Conservation (phyloP, 2,113 vertebrate species). For the Gambusia affinis region DNA sequence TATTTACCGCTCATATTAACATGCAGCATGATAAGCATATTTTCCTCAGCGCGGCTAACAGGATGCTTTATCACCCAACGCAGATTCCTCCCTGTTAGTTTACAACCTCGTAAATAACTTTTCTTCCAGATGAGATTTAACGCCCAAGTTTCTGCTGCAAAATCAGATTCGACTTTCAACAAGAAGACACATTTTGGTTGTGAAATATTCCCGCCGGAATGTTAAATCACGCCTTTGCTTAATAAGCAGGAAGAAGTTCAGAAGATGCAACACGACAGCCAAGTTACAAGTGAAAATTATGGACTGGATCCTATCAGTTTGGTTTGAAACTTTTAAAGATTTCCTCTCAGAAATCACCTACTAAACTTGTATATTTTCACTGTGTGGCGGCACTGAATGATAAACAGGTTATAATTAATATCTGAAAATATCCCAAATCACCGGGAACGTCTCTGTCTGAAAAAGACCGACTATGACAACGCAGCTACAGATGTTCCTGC, state of each 20-base stretch:
- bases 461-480: not conserved
- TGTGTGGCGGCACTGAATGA: not conserved
- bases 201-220: constrained; percentile 43
- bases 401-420: not conserved
- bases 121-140: constrained; percentile 73
- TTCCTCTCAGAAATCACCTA: not conserved
- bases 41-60: constrained; percentile 77
- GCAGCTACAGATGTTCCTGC: constrained; percentile 58
- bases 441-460: constrained; percentile 27
- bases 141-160: constrained; percentile 62
- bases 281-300: not conserved
- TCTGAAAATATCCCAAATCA: not conserved
- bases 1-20: constrained; percentile 77
- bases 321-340: not conserved
- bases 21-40: constrained; percentile 81
- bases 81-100: constrained; percentile 60
- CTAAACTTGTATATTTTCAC: not conserved
- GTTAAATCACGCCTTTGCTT: constrained; percentile 57
- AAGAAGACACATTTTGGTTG: constrained; percentile 36
- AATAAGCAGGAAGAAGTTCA: constrained; percentile 44
- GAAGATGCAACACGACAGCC: constrained; percentile 5
- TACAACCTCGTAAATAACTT: constrained; percentile 76
- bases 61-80: constrained; percentile 74
- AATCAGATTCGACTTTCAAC: constrained; percentile 66
- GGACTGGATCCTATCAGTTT: no score